Base-by-base conservation (phyloP, 2,113 vertebrate genomes). In the Bungarus multicinctus region DNA sequence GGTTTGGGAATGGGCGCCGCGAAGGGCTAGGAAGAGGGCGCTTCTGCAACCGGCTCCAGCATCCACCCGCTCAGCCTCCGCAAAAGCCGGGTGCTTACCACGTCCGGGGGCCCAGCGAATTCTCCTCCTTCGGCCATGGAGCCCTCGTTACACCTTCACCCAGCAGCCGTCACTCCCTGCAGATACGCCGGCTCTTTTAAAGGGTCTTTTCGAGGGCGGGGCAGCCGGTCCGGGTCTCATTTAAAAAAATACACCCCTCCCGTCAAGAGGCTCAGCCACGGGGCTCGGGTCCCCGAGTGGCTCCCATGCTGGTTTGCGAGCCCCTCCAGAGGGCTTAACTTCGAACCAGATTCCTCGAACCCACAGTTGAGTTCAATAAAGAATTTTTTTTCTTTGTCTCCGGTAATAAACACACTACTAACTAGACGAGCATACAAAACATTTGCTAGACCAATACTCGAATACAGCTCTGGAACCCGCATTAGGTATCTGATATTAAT, bases 61-160 rank as follows among this genome's bases (percentile, higher is more conserved):
- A 64, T 64, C 60, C 60, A 30, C 57, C 57, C 7, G 23, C 23
- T 58, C 57, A n/a, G 60, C 11, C 30, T 14, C 30, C 1, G 30
- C 60, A n/a, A n/a, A 3, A 5, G 2, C n/a, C 2, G 34, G 14
- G 0, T 39, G 5, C 64, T 89, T 20, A 92, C 91, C 64, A 89
- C 23, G 3, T 74, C 52, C 39, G 5, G 25, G 52, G 87, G 27
- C 43, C 18, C 54, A 4, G 10, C n/a, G 3, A 5, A 52, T 12
- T 39, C 87, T 14, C 91, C 91, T 30, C 87, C 91, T 43, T 92
- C 91, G 34, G 91, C 91, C 91, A 92, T 92, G 4, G 53, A 10
- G 11, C 2, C 23, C 58, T 3, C 47, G 18, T 5, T 3, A 30
- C 64, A 27, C 12, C 16, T 3, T 5, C 57, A 0, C 4, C 3